Evolutionary conservation across 2,113 vertebrate species (phyloP).

Genomic region (Orcinus orca): DNA sequence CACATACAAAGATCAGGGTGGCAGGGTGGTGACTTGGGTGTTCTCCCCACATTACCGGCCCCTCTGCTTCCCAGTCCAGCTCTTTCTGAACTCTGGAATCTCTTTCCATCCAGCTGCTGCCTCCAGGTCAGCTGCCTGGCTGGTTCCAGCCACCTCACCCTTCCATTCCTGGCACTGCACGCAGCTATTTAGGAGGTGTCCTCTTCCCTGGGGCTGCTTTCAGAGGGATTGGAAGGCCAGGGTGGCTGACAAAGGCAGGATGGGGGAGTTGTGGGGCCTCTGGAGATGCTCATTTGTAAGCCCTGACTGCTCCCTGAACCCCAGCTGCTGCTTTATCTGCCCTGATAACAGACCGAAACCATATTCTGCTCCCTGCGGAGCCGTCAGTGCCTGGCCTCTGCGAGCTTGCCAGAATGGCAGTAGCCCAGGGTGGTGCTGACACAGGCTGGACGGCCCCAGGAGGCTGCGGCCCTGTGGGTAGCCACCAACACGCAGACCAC

Average conservation of each 20-base stretch:
- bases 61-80: background rate
- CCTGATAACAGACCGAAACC: slow-evolving; percentile 71
- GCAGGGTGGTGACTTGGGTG: too few relatives aligned
- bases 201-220: slow-evolving; percentile 55
- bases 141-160: background rate
- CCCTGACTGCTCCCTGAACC: background rate
- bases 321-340: slow-evolving; percentile 60
- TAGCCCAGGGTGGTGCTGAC: background rate
- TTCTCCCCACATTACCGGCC: too few relatives aligned
- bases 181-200: background rate
- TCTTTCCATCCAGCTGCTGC: background rate
- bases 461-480: background rate
- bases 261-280: slow-evolving; percentile 31
- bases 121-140: background rate
- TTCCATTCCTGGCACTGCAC: background rate
- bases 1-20: background rate
- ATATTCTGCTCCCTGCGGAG: background rate
- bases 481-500: background rate
- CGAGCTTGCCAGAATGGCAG: slow-evolving; percentile 19
- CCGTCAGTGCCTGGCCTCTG: background rate
- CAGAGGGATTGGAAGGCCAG: background rate
- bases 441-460: background rate
- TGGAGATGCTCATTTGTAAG: slow-evolving; percentile 43
- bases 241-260: slow-evolving; percentile 57
- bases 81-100: background rate